Base-by-base conservation (phyloP, 2,797 vertebrate species). In the Melanogrammus aeglefinus region DNA sequence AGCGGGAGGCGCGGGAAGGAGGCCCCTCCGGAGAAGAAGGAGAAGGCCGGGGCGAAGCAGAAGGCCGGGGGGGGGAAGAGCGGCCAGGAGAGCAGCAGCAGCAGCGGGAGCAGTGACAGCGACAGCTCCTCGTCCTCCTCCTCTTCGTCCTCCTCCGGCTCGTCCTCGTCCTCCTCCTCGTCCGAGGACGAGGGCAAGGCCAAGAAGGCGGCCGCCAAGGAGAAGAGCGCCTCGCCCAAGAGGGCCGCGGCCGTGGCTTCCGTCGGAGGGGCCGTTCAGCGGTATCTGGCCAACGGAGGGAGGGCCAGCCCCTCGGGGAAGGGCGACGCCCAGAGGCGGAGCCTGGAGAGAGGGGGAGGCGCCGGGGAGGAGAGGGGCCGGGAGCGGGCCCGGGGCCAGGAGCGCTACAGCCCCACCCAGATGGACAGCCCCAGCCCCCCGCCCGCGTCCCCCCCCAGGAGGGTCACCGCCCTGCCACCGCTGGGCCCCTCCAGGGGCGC, bases 91-190 rank as follows among this genome's bases (percentile, higher is more conserved):
- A 88, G 86, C 74, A 91, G 88, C 16, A 91, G 87, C 0, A 85
- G 87, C 0, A 82, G 88, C 0, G 82, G 87, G 0, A 82, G 84
- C 0, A 81, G 89, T 0, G 76, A 83, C 6, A 83, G 90, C 0
- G 86, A 90, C 35, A 92, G 90, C 7, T 91, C 90, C 75, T 93
- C 92, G 12, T 93, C 92, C 0, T 94, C 93, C 0, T 94, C 94
- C 0, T 93, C 92, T 0, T 94, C 90, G 0, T 90, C 87, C 0
- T 86, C 89, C 0, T 91, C 93, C 0, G 90, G 86, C 0, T 88
- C 93, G 0, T 90, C 91, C 0, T 92, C 92, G 0, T 91, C 92
- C 0, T 92, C 91, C 0, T 93, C 93, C 0, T 93, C 94, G 1
- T 95, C 94, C 1, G 88, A 92, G 16, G 91, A 91, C 1, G 90